Conservation (phyloP, 2,888 invertebrate species). For the Ennomos quercinarius region DNA sequence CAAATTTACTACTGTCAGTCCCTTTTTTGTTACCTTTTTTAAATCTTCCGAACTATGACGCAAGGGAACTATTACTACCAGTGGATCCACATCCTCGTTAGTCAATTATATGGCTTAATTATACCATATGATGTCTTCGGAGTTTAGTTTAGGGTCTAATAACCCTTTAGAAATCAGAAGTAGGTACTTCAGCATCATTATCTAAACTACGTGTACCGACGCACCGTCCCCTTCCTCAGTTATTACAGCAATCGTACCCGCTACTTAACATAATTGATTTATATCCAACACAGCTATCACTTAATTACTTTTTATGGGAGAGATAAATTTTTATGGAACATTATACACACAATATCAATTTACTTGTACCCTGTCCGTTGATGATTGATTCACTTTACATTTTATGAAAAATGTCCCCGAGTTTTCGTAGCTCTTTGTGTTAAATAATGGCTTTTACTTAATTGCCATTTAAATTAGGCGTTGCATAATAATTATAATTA, state of each 20-base stretch:
- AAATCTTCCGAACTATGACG: no score
- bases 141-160: conserved; percentile 27
- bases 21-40: no score
- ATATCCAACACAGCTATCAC: conserved; percentile 55
- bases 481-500: conserved; percentile 19
- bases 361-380: conserved; percentile 11
- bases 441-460: conserved; percentile 31
- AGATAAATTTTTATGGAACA: conserved; percentile 24
- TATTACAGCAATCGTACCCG: conserved; percentile 38
- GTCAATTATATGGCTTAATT: conserved; percentile 22
- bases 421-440: conserved; percentile 20
- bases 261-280: conserved; percentile 61
- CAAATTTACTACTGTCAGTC: no score
- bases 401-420: conserved; percentile 25
- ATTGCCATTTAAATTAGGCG: conserved; percentile 38
- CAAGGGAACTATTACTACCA: no score
- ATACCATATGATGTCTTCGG: conserved; percentile 18
- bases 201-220: conserved; percentile 23
- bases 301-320: conserved; percentile 64
- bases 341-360: conserved; percentile 28
- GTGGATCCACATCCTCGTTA: conserved; percentile 13
- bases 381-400: conserved; percentile 32
- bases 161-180: conserved; percentile 24
- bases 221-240: conserved; percentile 32
- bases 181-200: conserved; percentile 26